Base-by-base conservation (phyloP, 2,113 vertebrate species). In the Cinclus cinclus region DNA sequence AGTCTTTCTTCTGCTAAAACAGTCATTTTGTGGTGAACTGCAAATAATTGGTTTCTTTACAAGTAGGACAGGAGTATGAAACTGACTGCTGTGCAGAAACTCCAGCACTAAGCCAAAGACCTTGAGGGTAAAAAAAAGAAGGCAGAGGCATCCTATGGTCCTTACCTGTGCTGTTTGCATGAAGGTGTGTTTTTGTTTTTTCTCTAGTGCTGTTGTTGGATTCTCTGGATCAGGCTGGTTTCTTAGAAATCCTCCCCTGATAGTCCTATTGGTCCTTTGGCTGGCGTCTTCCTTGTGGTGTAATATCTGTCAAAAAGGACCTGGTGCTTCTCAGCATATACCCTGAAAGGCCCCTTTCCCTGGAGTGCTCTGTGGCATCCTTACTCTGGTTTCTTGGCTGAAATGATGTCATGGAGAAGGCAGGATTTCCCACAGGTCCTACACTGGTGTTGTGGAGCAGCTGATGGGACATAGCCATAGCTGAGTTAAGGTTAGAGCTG, bases 1-100 rank as follows among this genome's bases (percentile, higher is more conserved):
- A 80, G 62, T 23, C 52, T 75, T 79, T 92, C 24, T 39, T 79
- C 65, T 88, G 76, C 58, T 83, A 50, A 90, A 90, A 63, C 49
- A 79, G 55, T 83, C 0, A 42, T 91, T 83, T 83, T 68, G 14
- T 39, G 60, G 12, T 76, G 60, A 83, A 22, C 46, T 56, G 49
- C 65, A 76, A 91, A 87, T 64, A 56, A 49, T 44, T 35, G 25
- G 28, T 52, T 47, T 83, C 37, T 83, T 75, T 35, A 58, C 35
- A 30, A 50, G 60, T 50, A 50, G 53, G 21, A 75, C 67, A 67
- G 77, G 89, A 76, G 41, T 69, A 63, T 18, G 68, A 69, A 33
- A 56, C 69, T 65, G 44, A 52, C 23, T 52, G 83, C 73, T 74
- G 3, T 77, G 41, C 11, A 62, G 49, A 91, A 89, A 24, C 10